phyloP scores from a whole-genome alignment of 2,797 vertebrate genomes.

The Xenopus petersii region DNA sequence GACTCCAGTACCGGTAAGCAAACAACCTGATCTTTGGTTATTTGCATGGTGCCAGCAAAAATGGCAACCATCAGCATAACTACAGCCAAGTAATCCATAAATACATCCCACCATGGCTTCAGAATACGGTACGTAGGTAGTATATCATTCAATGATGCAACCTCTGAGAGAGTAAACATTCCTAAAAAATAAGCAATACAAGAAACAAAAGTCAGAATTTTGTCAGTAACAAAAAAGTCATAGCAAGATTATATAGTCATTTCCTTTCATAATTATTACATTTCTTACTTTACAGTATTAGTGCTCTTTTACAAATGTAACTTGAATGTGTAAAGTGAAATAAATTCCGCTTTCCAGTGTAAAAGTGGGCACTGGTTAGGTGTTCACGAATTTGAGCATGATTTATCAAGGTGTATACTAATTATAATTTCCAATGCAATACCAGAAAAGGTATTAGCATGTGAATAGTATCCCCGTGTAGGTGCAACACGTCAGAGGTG shows the following conservation, averaged over 20 bases:
- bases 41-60: conserved; percentile 98
- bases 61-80: conserved; percentile 98
- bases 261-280: not conserved
- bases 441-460: too few species aligned
- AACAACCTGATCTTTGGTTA: conserved; percentile 98
- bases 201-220: conserved; percentile 15
- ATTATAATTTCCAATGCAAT: too few species aligned
- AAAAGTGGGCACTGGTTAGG: too few species aligned
- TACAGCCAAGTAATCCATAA: conserved; percentile 97
- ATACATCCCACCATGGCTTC: conserved; percentile 99
- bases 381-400: too few species aligned
- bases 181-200: conserved; percentile 69
- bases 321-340: too few species aligned
- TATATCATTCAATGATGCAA: conserved; percentile 96
- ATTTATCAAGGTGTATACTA: too few species aligned
- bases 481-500: too few species aligned
- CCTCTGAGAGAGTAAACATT: conserved; percentile 99
- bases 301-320: not conserved
- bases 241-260: conserved; percentile 4
- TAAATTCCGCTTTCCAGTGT: too few species aligned
- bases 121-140: conserved; percentile 96
- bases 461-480: too few species aligned
- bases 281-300: not conserved
- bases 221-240: not conserved
- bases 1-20: conserved; percentile 90